These are phyloP conservation scores for Calyptomena viridis DNA, from an alignment of 2,113 vertebrate genomes.

Conservation along the genomic window DNA sequence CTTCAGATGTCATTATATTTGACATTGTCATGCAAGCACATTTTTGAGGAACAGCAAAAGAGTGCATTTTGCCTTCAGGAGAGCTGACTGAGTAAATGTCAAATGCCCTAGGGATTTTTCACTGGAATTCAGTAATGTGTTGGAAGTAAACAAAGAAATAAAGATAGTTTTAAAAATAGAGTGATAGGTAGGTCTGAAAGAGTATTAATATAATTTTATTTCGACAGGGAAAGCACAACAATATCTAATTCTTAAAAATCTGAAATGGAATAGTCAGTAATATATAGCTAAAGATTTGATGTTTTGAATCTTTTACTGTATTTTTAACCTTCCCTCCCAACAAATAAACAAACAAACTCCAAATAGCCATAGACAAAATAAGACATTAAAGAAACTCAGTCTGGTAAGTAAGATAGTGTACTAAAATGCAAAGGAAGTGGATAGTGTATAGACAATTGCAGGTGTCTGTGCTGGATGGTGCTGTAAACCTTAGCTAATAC, in stretches of 20 bases:
- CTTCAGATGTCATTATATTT: neutral
- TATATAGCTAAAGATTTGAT: neutral
- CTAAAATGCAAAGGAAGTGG: neutral
- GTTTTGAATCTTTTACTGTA: neutral
- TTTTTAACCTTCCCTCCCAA: neutral
- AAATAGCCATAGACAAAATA: neutral
- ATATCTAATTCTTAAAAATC: neutral
- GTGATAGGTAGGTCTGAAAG: neutral
- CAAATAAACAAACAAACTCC: neutral
- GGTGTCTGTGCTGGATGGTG: neutral
- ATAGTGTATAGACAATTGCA: neutral
- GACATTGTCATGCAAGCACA: neutral
- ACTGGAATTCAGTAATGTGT: neutral
- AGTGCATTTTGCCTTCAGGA: conserved; percentile 2
- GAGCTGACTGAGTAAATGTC: neutral
- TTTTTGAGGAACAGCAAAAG: neutral
- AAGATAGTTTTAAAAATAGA: neutral
- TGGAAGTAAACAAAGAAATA: neutral
- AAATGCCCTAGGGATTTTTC: conserved; percentile 11
- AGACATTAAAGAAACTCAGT: neutral
- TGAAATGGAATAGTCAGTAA: neutral
- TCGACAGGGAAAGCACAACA: neutral
- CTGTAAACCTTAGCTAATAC: neutral
- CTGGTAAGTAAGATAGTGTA: neutral
- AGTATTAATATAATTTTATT: neutral